Base-by-base conservation (phyloP, 2,113 vertebrate species). In the Cacatua alba region DNA sequence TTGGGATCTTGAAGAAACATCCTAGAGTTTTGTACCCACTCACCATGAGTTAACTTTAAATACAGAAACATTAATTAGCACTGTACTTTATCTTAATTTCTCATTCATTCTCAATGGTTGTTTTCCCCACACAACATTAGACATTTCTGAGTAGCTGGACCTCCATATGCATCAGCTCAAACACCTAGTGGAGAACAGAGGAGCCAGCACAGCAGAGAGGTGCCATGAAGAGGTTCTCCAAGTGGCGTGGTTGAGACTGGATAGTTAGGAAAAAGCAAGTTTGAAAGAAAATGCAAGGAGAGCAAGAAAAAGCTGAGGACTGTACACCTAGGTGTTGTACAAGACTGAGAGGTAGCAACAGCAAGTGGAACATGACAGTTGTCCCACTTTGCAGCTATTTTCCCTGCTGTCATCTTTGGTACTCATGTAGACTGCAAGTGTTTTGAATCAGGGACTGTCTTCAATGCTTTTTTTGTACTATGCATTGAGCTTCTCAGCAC, bases 1-100 rank as follows among this genome's bases (percentile, higher is more conserved):
- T 49, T 69, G 53, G 18, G 67, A 82, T 81, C 64, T 62, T 81
- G 68, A 80, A 62, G 78, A 94, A 88, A 74, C 65, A 85, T 81
- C 76, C 90, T 83, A 39, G 39, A 88, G 60, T 72, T 90, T 94
- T 93, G 69, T 3, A 0, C 72, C 52, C 62, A 84, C 72, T 52
- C 79, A 24, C 48, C 4, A 0, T n/a, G 43, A 82, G 29, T 65
- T 92, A 71, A 74, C n/a, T 90, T 90, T 62, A 68, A 93, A 74
- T 78, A 82, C 21, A 72, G 48, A 91, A 49, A 52, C 18, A 25
- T 83, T 78, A 46, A 88, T 86, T 94, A 86, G 26, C 51, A n/a
- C 39, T 80, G 37, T 69, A 55, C 80, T 95, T 78, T 90, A 28
- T 82, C 68, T 88, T 93, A 67, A 80, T 70, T 74, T 92, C 90